Base-by-base conservation (phyloP, 2,888 invertebrate genomes). In the Entomobrya proxima region DNA sequence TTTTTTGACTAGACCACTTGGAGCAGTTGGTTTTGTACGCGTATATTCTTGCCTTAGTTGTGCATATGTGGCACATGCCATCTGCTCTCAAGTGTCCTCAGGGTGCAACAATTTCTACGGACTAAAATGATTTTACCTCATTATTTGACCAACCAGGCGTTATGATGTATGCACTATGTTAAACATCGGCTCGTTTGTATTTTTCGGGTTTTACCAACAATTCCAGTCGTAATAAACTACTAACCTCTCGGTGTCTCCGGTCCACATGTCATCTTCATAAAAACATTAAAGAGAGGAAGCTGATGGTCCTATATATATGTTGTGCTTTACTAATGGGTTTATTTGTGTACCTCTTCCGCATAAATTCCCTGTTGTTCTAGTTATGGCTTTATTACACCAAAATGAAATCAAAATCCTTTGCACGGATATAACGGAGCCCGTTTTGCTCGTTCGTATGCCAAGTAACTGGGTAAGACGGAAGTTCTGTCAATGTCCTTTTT, bases 41-140 rank as follows among this genome's bases (percentile, higher is more conserved):
- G n/a, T n/a, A n/a, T n/a, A n/a, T n/a, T n/a, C n/a, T n/a, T n/a
- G n/a, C n/a, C n/a, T n/a, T n/a, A n/a, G n/a, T n/a, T n/a, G 55
- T 84, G 55, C 30, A 61, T 82, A 77, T 86, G 81, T 79, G 86
- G 86, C 84, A 87, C 84, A 84, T 84, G 87, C 87, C 87, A 87
- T 87, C 87, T 87, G 87, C 87, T 84, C 84, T 85, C 85, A 85
- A 85, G 85, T 85, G 79, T 85, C 85, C 85, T 85, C 74, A 85
- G 85, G 85, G 85, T 85, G 85, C 85, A 85, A 79, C 85, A 85
- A 85, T 79, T 79, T 76, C n/a, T 74, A 67, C 76, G 72, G 50
- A 77, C 67, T 52, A 3, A 61, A 64, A 85, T 27, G 21, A 52
- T 24, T 72, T 72, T 78, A 32, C 52, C 61, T 58, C 74, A 74